phyloP scores from a whole-genome alignment of 2,113 vertebrate species.

The Phalacrocorax aristotelis region DNA sequence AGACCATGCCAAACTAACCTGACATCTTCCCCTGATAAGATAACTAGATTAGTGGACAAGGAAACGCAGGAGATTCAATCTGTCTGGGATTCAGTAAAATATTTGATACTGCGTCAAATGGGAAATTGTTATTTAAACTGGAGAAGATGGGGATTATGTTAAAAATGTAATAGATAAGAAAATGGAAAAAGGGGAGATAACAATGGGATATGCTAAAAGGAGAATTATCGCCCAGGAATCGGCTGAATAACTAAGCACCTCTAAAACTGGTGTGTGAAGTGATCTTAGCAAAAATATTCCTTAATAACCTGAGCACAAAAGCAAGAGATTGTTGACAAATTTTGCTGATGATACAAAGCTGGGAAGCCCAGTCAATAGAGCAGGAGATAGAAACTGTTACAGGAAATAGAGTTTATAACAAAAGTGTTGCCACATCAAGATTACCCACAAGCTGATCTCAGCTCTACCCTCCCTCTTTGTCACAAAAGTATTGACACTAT shows the following conservation, averaged over 20 bases:
- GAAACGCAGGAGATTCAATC: constrained; percentile 13
- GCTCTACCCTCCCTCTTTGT: not conserved
- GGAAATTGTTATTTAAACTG: not conserved
- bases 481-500: not conserved
- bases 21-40: not conserved
- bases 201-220: not conserved
- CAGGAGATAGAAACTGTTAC: not conserved
- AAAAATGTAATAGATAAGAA: not conserved
- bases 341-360: not conserved
- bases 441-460: not conserved
- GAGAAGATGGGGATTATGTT: not conserved
- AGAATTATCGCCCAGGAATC: not conserved
- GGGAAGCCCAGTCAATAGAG: not conserved
- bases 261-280: not conserved
- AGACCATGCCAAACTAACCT: not conserved
- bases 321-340: not conserved
- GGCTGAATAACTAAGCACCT: not conserved
- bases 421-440: not conserved
- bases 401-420: not conserved
- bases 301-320: not conserved
- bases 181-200: not conserved
- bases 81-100: not conserved
- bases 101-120: not conserved
- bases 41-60: constrained; percentile 14
- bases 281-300: not conserved